Evolutionary conservation across 2,888 invertebrate genomes (phyloP), one percentile per base, ranked within the genome.

Genomic region (Epirrhoe alternata): DNA sequence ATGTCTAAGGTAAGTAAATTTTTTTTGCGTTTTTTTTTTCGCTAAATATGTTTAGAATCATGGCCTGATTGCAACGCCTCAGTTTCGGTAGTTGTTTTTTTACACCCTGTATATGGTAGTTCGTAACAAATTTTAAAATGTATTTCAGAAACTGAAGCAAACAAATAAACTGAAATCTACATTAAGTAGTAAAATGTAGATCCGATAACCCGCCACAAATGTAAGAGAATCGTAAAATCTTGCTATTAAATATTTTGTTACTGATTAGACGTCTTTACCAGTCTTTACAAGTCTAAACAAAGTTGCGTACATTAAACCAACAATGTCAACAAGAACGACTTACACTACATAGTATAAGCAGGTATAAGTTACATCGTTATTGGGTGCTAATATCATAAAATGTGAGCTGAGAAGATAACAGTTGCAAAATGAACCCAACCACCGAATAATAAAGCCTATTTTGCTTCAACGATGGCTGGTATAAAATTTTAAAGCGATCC

Each of bases 311-410:
- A 52, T 52, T 45, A 56, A 60, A 58, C 45, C 58, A 51, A 64
- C 50, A 64, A 33, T 60, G 68, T 68, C 33, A 66, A 47, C 54
- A 38, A 35, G 42, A 54, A 56, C 55, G 59, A 54, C 54, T 64
- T 52, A 62, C 53, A 58, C 57, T 52, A 62, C 53, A 54, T 53
- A 45, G 33, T 53, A n/a, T n/a, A n/a, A 17, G 24, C 1, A 24
- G 24, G 24, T 24, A 24, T 24, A 61, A 47, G 52, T 64, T 49
- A 61, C 57, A 61, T 61, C 60, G 52, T 62, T 59, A 66, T 45
- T 66, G 58, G 17, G 59, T 59, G 63, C 52, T 63, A 60, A 67
- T 64, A 64, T 64, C 54, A 56, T 64, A 60, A 51, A 63, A 67
- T 52, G 53, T 33, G 61, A 35, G 24, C 38, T 35, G 52, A 35